Conservation (phyloP, 1,140 invertebrate species). For the Tetragonula clypearis region DNA sequence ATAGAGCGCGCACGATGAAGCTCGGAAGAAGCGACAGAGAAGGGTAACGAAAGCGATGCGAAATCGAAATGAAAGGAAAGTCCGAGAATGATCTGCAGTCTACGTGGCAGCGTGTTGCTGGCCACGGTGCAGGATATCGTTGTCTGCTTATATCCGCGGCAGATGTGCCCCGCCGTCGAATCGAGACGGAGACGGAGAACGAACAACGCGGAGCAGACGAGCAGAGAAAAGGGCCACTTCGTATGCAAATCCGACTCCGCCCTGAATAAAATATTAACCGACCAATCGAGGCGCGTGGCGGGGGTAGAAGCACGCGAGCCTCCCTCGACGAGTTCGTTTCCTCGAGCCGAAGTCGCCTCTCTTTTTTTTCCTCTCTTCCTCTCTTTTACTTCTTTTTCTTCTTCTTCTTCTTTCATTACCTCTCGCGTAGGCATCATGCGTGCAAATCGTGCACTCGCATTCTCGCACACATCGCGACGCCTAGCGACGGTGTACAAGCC, state of each 20-base stretch:
- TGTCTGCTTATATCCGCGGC: conserved; percentile 59
- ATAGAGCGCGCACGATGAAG: not conserved
- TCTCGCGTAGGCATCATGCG: conserved; percentile 42
- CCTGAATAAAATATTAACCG: conserved; percentile 75
- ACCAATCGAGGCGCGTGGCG: conserved; percentile 62
- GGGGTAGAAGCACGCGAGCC: conserved; percentile 59
- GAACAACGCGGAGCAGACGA: conserved; percentile 17
- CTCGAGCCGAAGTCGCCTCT: conserved; percentile 31
- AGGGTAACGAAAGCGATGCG: not conserved
- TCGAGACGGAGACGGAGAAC: conserved; percentile 11
- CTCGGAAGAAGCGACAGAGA: not conserved
- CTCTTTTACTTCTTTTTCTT: not conserved
- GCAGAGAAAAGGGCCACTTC: conserved; percentile 56
- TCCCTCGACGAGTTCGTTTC: conserved; percentile 42
- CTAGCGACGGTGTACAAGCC: too few relatives aligned
- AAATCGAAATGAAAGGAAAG: not conserved
- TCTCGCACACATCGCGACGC: not conserved
- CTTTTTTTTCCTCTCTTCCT: too few relatives aligned
- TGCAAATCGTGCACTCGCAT: conserved; percentile 21
- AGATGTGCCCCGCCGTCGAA: conserved; percentile 57
- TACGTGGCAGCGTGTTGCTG: not conserved
- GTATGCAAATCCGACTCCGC: conserved; percentile 73
- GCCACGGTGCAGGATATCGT: conserved; percentile 50
- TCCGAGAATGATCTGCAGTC: not conserved
- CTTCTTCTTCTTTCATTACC: conserved; percentile 33